Evolutionary conservation across 2,113 vertebrate species (phyloP), one percentile per base, ranked within the genome.

Genomic region (Archilochus colubris): DNA sequence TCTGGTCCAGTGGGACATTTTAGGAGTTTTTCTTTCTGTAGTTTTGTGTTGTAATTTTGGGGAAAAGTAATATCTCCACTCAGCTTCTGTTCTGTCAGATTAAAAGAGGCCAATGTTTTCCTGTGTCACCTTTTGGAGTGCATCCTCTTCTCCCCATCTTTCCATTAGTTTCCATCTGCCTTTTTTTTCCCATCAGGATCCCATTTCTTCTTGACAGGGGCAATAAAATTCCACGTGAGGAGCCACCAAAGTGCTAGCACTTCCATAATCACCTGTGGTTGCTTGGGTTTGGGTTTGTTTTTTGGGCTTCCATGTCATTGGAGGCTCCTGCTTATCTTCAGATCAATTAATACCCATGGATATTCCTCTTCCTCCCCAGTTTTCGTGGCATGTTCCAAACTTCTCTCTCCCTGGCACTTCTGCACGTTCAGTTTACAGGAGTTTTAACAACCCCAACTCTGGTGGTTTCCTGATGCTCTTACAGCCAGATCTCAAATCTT

Each of bases 221-320:
- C 46, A 58, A 50, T 43, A 9, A 48, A 74, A 86, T 77, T 67
- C n/a, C 61, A 59, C 7, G 6, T 53, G 53, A 85, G 28, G 70
- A 81, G 33, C 24, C 38, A 18, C 11, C n/a, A 63, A 23, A 15
- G 10, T 17, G 63, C 15, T 58, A 6, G 5, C 18, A 11, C 62
- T 82, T 69, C 58, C 62, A 17, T 55, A 89, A 72, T 62, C 30
- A 51, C 8, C 14, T 20, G 8, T 14, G 31, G 15, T 21, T 66
- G 30, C 18, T 46, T 63, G 8, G 19, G 12, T 46, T 53, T 84
- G 51, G 7, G 4, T 84, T 79, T 66, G 23, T 57, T 94, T 58
- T 58, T 50, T 14, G 40, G 53, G 14, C 21, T 7, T 79, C 12
- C 14, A 16, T 33, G 48, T 57, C 68, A 19, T 7, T 0, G 0